These are phyloP conservation scores for Macrosoma leucophasiata DNA, from an alignment of 2,888 invertebrate species.

Conservation along the genomic window DNA sequence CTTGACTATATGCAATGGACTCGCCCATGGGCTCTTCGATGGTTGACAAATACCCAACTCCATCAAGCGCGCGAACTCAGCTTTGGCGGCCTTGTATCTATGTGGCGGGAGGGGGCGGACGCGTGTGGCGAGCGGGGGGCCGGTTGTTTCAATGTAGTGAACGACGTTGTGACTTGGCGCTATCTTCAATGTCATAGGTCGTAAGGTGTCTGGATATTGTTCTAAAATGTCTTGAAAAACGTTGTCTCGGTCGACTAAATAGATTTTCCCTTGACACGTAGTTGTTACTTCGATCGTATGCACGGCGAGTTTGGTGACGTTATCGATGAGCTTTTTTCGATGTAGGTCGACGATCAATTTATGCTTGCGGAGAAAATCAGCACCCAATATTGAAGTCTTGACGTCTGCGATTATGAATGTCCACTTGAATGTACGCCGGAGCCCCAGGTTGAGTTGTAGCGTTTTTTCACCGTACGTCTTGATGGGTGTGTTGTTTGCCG, in stretches of 20 bases:
- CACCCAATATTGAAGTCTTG: conserved; percentile 20
- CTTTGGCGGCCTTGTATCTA: conserved; percentile 8
- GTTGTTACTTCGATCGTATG: conserved; percentile 3
- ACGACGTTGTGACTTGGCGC: conserved; percentile 8
- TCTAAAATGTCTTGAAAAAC: conserved; percentile 8
- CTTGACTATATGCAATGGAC: conserved; percentile 29
- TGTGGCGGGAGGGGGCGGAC: conserved; percentile 8
- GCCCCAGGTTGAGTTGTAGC: conserved; percentile 12
- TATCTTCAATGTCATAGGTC: conserved; percentile 3
- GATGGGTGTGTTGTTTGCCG: conserved; percentile 25
- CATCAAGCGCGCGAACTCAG: conserved; percentile 15
- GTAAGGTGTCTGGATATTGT: conserved; percentile 12
- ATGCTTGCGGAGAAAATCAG: conserved; percentile 18
- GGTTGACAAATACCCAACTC: conserved; percentile 27
- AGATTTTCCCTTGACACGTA: neutral
- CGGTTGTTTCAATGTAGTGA: conserved; percentile 10
- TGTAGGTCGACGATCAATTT: conserved; percentile 18
- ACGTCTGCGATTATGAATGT: conserved; percentile 22
- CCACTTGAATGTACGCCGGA: conserved; percentile 18
- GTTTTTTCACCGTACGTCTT: conserved; percentile 15
- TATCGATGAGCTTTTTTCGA: conserved; percentile 16
- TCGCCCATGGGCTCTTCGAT: conserved; percentile 27
- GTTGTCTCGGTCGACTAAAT: conserved; percentile 2
- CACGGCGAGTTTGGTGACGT: conserved; percentile 12
- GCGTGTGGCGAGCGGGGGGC: conserved; percentile 10